Conservation (phyloP, 64 coral and sea anemone species). For the Pocillopora verrucosa region DNA sequence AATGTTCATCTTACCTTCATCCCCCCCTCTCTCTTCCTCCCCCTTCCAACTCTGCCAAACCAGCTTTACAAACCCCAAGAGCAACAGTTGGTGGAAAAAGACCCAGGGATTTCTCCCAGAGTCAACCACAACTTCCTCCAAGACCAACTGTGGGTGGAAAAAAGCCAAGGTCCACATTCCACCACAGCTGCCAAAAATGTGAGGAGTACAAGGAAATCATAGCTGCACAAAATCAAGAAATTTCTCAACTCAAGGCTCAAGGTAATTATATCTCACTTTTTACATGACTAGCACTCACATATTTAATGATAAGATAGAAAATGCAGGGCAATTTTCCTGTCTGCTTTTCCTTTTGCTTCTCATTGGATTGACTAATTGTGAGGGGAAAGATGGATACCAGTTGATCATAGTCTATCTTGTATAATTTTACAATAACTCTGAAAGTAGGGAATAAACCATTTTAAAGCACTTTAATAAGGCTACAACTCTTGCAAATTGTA, state of each 20-base stretch:
- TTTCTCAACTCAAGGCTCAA: not conserved
- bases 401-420: too few species aligned
- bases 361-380: too few species aligned
- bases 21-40: too few species aligned
- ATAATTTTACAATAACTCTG: too few species aligned
- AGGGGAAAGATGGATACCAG: too few species aligned
- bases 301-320: too few species aligned
- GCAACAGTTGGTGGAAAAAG: slow-evolving; percentile 1
- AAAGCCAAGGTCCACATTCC: not conserved
- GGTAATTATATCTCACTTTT: not conserved
- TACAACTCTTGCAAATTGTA: too few species aligned
- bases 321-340: too few species aligned
- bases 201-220: not conserved
- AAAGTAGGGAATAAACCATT: too few species aligned
- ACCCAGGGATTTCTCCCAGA: not conserved
- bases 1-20: not conserved
- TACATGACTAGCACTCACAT: not conserved
- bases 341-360: too few species aligned
- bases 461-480: too few species aligned
- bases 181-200: not conserved
- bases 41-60: not conserved
- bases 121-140: not conserved
- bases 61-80: not conserved
- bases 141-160: not conserved
- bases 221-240: not conserved